These are phyloP conservation scores for Agrypnus murinus DNA, from an alignment of 2,888 invertebrate genomes.

Conservation along the genomic window DNA sequence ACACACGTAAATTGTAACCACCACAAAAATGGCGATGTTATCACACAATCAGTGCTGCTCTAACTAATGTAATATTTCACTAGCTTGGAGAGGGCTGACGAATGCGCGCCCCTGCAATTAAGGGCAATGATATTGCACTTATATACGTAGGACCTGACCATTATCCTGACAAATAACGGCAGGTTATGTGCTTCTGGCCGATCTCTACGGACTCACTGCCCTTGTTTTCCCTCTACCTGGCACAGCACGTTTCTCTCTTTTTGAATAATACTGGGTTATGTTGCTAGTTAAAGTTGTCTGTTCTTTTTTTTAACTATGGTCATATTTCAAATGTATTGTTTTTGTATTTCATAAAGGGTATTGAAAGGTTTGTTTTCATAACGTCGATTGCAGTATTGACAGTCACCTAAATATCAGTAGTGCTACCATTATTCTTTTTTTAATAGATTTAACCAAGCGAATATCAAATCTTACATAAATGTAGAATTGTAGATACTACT, in stretches of 20 bases:
- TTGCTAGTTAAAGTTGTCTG: conserved; percentile 20
- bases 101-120: conserved; percentile 62
- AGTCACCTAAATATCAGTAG: too few species aligned
- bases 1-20: conserved; percentile 32
- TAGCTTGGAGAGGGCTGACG: conserved; percentile 56
- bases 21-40: conserved; percentile 49
- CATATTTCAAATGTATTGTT: too few species aligned
- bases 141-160: conserved; percentile 58
- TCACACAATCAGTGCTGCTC: conserved; percentile 47
- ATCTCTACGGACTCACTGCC: conserved; percentile 36
- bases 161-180: conserved; percentile 61
- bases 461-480: too few species aligned
- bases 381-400: too few species aligned
- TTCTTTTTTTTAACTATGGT: conserved; percentile 16
- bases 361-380: too few species aligned
- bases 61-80: conserved; percentile 56
- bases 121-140: conserved; percentile 64
- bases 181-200: conserved; percentile 50
- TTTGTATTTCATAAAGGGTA: too few species aligned
- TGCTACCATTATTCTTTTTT: neutral
- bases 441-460: too few species aligned
- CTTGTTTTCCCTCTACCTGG: conserved; percentile 41
- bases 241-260: conserved; percentile 8
- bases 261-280: conserved; percentile 8
- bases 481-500: too few species aligned